Evolutionary conservation across 2,888 invertebrate species (phyloP), one percentile per base, ranked within the genome.

Genomic region (Eledone cirrhosa): DNA sequence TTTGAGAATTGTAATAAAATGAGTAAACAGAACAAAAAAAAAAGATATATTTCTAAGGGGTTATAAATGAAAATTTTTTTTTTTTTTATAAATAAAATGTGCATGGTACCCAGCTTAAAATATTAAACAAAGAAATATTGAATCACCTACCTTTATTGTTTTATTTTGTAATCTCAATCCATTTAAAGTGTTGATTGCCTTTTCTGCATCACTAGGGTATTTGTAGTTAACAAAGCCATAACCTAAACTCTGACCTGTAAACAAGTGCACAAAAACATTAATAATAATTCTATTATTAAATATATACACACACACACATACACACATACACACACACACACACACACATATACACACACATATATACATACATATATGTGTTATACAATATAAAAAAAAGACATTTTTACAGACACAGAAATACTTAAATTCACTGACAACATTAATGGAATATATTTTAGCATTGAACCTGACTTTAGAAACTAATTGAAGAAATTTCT

Each of bases 171-270:
- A 94, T 84, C 99, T 94, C 86, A 99, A 94, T 83, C 99, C 99
- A 92, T 99, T 99, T 86, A 99, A 94, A 80, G 98, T 97, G 92
- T 96, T 95, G 91, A 99, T 98, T 82, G 99, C 99, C 92, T 99
- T 98, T 91, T 97, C 97, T 81, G 99, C 99, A 92, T 99, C 99
- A 92, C 98, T 97, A 78, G 97, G 94, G 86, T 97, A 94, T 91
- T 97, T 96, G 93, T 99, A 99, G 93, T 99, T 99, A 90, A 99
- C 99, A 93, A 99, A 99, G 86, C 99, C 99, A 92, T 99, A 99
- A 88, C 99, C 99, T 90, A 99, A 94, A 92, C 98, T 98, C 93
- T 99, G 99, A 88, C 99, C 99, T 93, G 88, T 72, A 84, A 85
- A 41, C 72, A 72, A 41, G 31, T 41, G n/a, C 31, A 24, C 0